Conservation (phyloP, 35 echinoderm and acorn worm genomes). For the Apostichopus californicus region DNA sequence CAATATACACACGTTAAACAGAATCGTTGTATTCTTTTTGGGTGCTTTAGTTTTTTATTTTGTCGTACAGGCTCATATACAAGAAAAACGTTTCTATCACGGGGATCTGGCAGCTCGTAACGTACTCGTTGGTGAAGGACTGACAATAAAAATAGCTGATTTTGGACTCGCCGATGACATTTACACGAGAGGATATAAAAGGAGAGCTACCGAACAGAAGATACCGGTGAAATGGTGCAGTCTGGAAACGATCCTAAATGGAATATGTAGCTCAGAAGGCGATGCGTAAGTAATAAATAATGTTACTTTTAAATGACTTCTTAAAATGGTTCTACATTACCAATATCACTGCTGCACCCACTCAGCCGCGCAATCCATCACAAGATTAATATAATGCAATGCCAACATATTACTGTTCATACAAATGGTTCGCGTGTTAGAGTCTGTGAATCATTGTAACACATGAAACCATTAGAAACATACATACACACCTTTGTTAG, state of each 20-base stretch:
- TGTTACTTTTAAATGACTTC: background rate
- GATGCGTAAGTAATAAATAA: constrained; percentile 49
- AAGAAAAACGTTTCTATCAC: constrained; percentile 27
- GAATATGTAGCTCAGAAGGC: constrained; percentile 55
- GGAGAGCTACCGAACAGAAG: constrained; percentile 19
- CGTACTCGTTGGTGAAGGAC: constrained; percentile 37
- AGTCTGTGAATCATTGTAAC: too few relatives aligned
- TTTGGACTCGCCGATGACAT: constrained; percentile 65
- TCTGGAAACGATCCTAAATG: constrained; percentile 51
- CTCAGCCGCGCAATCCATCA: too few relatives aligned
- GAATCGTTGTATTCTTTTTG: too few relatives aligned
- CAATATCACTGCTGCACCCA: too few relatives aligned
- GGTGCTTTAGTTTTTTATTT: too few relatives aligned
- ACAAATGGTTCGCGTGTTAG: too few relatives aligned
- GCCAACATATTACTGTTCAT: too few relatives aligned
- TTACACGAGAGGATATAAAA: constrained; percentile 51
- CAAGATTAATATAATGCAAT: too few relatives aligned
- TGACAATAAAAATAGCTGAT: constrained; percentile 56
- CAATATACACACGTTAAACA: too few relatives aligned
- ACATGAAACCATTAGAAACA: too few relatives aligned
- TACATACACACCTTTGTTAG: too few relatives aligned
- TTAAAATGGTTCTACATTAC: background rate
- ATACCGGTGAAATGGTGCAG: constrained; percentile 59
- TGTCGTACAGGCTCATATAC: background rate
- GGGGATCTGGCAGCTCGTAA: constrained; percentile 52